Percentiles rank a stretch among this genome's conserved stretches.
These are phyloP conservation scores for Oreochromis aureus DNA, from an alignment of 2,113 vertebrate genomes.

Conservation along the genomic window DNA sequence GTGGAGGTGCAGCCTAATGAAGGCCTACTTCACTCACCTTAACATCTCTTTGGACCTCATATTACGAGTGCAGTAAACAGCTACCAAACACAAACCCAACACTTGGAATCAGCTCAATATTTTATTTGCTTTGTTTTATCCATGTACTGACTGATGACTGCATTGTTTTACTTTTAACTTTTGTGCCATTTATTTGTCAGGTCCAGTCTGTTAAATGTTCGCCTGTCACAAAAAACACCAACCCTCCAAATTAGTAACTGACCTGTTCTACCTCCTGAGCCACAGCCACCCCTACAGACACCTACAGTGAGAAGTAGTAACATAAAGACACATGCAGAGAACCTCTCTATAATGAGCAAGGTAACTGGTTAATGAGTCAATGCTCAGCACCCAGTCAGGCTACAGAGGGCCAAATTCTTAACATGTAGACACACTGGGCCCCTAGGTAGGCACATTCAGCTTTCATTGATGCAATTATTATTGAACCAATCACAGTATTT, in stretches of 20 bases:
- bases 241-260: background rate
- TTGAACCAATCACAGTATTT: background rate
- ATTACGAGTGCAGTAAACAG: background rate
- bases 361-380: background rate
- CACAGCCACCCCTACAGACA: fast-evolving
- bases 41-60: background rate
- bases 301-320: background rate
- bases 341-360: background rate
- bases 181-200: background rate
- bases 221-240: background rate
- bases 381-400: background rate
- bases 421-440: background rate
- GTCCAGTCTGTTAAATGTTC: background rate
- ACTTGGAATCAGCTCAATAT: background rate
- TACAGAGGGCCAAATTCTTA: background rate
- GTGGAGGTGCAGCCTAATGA: background rate
- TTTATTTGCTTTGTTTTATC: background rate
- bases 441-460: background rate
- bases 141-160: background rate
- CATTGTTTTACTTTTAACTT: background rate
- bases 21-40: background rate
- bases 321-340: background rate
- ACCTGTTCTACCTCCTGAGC: background rate
- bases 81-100: background rate
- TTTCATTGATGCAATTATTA: background rate